Conservation (phyloP, 1,140 invertebrate genomes). For the Saccostrea echinata region DNA sequence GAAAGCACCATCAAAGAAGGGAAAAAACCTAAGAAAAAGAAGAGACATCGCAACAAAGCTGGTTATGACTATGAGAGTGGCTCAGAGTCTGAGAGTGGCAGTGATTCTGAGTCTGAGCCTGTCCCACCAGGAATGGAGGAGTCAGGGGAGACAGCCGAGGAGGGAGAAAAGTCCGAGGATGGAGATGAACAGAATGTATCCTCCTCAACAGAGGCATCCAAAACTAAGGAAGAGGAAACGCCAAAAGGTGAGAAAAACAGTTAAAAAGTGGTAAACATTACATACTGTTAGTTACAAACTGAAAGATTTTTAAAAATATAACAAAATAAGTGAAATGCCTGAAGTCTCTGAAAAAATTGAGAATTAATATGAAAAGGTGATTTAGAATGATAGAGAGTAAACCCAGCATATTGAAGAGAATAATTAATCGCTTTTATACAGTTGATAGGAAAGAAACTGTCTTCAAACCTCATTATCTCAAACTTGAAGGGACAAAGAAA, state of each 20-base stretch:
- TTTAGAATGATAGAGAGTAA: too few relatives aligned
- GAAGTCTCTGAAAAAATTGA: too few relatives aligned
- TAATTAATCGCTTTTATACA: too few relatives aligned
- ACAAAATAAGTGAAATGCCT: too few relatives aligned
- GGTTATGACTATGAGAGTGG: slow-evolving; percentile 77
- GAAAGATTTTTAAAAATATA: too few relatives aligned
- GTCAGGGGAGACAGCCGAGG: background rate
- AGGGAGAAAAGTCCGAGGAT: slow-evolving; percentile 20
- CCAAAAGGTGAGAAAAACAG: slow-evolving; percentile 11
- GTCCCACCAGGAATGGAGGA: slow-evolving; percentile 75
- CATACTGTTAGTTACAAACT: too few relatives aligned
- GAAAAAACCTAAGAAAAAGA: slow-evolving; percentile 70
- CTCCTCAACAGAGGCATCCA: background rate
- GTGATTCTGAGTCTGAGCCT: slow-evolving; percentile 78
- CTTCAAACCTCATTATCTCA: too few relatives aligned
- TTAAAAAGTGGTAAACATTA: too few relatives aligned
- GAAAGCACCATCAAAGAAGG: slow-evolving; percentile 47
- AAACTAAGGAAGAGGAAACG: slow-evolving; percentile 6
- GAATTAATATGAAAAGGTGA: too few relatives aligned
- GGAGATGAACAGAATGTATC: slow-evolving; percentile 19
- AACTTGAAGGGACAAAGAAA: too few relatives aligned
- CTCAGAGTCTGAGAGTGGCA: slow-evolving; percentile 77
- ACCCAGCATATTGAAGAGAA: too few relatives aligned
- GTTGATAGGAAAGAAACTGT: too few relatives aligned
- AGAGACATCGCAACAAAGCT: slow-evolving; percentile 74